phyloP scores from a whole-genome alignment of 2,113 vertebrate species.

The Psammodynastes pulverulentus region DNA sequence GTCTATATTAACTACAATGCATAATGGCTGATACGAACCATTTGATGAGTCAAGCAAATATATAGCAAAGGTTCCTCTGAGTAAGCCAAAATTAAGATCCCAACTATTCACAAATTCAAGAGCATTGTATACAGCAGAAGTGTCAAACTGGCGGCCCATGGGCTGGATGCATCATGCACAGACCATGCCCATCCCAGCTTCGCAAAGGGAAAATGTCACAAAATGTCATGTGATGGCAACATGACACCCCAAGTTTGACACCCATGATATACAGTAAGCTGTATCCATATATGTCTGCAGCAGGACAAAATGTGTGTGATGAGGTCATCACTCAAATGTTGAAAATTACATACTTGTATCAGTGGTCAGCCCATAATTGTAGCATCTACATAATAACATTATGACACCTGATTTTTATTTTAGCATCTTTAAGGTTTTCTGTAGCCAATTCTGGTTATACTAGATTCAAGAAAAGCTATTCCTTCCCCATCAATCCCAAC shows the following conservation, averaged over 20 bases:
- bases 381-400: neutral
- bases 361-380: neutral
- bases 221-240: no score
- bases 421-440: neutral
- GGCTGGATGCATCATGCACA: no score
- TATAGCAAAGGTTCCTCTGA: neutral
- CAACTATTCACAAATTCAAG: neutral
- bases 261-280: neutral
- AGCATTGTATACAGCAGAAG: neutral
- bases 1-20: neutral
- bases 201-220: no score
- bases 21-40: neutral
- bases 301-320: neutral
- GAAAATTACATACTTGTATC: neutral
- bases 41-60: neutral
- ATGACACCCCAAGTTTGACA: no score
- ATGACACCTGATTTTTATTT: neutral
- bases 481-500: neutral
- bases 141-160: no score
- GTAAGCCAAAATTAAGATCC: neutral
- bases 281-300: neutral
- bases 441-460: neutral
- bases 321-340: neutral
- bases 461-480: neutral
- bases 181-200: no score